These are phyloP conservation scores for Holacanthus passer DNA, from an alignment of 2,113 vertebrate species.

Conservation along the genomic window DNA sequence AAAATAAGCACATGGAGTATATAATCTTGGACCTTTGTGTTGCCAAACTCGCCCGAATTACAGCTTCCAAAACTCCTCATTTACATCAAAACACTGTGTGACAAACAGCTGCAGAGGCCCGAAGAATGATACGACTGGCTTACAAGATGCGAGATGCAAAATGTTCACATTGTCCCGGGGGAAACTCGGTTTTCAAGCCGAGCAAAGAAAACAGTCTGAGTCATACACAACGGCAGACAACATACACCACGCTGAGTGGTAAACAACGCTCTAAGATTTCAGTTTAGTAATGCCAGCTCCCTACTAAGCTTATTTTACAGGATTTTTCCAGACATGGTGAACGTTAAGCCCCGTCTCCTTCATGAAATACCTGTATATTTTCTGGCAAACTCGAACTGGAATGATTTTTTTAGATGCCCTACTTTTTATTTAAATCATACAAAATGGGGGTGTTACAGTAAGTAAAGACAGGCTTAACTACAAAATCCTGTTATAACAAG, in stretches of 20 bases:
- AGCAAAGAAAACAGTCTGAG: slow-evolving; percentile 41
- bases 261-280: slow-evolving; percentile 48
- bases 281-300: slow-evolving; percentile 15
- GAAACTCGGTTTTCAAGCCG: slow-evolving; percentile 29
- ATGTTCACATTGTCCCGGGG: slow-evolving; percentile 37
- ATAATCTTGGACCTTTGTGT: background rate
- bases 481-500: background rate
- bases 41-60: background rate
- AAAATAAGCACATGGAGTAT: background rate
- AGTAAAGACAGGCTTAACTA: background rate
- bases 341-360: slow-evolving; percentile 12
- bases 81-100: background rate
- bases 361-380: background rate
- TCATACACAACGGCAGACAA: slow-evolving; percentile 32
- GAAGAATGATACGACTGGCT: background rate
- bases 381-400: background rate
- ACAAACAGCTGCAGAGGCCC: slow-evolving; percentile 20
- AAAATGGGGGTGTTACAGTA: background rate
- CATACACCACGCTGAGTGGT: slow-evolving; percentile 17
- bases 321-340: slow-evolving; percentile 33
- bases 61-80: slow-evolving; percentile 24
- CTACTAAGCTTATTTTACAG: slow-evolving; percentile 21
- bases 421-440: slow-evolving; percentile 9
- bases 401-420: background rate
- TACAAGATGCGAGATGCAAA: slow-evolving; percentile 36